Conservation (phyloP, 2,797 vertebrate species). For the Lateolabrax maculatus region DNA sequence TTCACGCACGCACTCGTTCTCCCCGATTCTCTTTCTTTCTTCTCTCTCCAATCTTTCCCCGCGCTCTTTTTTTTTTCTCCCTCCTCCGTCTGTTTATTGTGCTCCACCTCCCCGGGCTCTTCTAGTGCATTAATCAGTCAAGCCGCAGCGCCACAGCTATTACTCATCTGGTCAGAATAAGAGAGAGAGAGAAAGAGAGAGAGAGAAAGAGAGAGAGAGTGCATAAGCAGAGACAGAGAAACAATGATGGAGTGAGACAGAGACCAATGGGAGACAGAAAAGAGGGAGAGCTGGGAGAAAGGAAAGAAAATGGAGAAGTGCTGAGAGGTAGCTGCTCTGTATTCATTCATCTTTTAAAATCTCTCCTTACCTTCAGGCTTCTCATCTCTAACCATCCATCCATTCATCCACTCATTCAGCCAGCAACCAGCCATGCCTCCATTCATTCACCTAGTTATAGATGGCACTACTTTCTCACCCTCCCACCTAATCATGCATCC, state of each 20-base stretch:
- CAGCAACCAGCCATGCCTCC: conserved; percentile 63
- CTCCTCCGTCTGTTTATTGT: conserved; percentile 78
- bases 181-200: conserved; percentile 44
- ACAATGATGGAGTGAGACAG: conserved; percentile 49
- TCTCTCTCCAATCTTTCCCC: conserved; percentile 51
- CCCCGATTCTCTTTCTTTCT: conserved; percentile 18
- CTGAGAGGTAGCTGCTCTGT: conserved; percentile 56
- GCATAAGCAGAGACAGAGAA: conserved; percentile 49
- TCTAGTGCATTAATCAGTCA: conserved; percentile 86
- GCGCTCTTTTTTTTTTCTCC: conserved; percentile 52
- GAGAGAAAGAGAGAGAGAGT: conserved; percentile 35
- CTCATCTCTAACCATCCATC: conserved; percentile 67
- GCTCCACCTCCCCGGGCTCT: conserved; percentile 79
- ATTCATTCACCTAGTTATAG: conserved; percentile 76
- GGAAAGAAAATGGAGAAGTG: conserved; percentile 53
- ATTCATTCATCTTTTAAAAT: conserved; percentile 78
- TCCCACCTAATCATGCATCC: conserved; percentile 72
- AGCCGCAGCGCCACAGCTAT: conserved; percentile 74
- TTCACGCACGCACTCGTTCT: not conserved
- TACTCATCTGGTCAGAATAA: conserved; percentile 82
- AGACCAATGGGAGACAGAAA: conserved; percentile 23
- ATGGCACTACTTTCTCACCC: conserved; percentile 60
- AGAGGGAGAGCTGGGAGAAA: conserved; percentile 37
- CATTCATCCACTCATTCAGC: conserved; percentile 64
- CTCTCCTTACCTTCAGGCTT: conserved; percentile 70